Base-by-base conservation (phyloP, 1,140 invertebrate genomes). In the Orius insidiosus region DNA sequence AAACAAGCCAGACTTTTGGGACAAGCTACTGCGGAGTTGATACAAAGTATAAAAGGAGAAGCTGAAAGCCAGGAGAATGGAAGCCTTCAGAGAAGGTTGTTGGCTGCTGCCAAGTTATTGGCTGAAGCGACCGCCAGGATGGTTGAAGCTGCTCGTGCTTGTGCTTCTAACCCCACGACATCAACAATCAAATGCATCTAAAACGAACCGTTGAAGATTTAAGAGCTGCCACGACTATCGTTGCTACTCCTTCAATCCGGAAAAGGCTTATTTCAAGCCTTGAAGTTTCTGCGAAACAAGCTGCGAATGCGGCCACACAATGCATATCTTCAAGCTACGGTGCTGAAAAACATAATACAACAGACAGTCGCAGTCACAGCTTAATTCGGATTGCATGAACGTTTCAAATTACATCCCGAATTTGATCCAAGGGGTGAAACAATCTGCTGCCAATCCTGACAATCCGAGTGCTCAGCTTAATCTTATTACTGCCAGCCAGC, bases 71-170 rank as follows among this genome's bases (percentile, higher is more conserved):
- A 90, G 53, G 75, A 82, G 0, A 86, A 93, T 62, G 78, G 82
- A 0, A 89, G 96, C 41, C 71, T 85, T 11, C 92, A 98, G 58
- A 75, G 85, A 45, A 73, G 88, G 50, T 61, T 98, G 5, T 62
- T 97, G 35, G 89, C 88, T 0, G 90, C 90, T 0, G 88, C 90
- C 4, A 95, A 93, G 62, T 68, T 83, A 38, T 66, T 98, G 9
- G 93, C 94, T 1, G 92, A 98, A 65, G 94, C 94, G 5, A 98
- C 95, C 0, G 83, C 89, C 0, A 75, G 81, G 51, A 85, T 97
- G 78, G 90, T 96, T 2, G 93, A 98, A 62, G 93, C 94, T 1
- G 94, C 95, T 0, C 76, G 96, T 50, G 75, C 84, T 5, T 93
- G 88, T 64, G 85, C 88, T 9, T 77, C 75, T 19, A 78, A 77